Base-by-base conservation (phyloP, 2,113 vertebrate species). In the Coregonus clupeaformis region DNA sequence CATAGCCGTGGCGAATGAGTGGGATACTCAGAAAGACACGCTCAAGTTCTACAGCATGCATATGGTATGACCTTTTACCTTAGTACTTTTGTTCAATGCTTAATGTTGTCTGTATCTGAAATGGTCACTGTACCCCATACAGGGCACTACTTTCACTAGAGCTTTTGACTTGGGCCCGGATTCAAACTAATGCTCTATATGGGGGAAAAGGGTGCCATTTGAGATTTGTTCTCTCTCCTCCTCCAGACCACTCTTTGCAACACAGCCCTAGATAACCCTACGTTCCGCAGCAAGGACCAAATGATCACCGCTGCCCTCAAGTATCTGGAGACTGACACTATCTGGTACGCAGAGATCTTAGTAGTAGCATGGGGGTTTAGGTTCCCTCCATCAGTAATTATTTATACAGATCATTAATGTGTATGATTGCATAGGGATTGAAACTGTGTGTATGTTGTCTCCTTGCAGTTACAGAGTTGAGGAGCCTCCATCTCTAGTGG, bases 11-110 rank as follows among this genome's bases (percentile, higher is more conserved):
- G 98, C 98, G 18, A 97, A 95, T 0, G 97, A 99, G 45, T 99
- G 98, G 98, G 97, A 98, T 64, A 91, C 92, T 80, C 98, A 99
- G 90, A 94, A 84, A 68, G 96, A 98, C 75, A 96, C 95, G 1
- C 93, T 99, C 79, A 97, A 97, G 87, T 95, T 95, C 88, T 98
- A 96, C 92, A 94, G 95, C 0, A 99, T 99, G 98, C 98, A 99
- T 22, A 80, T 99, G 95, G 97, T 98, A 91, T 79, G 71, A 4
- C 29, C 6, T 12, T 77, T 77, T 3, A 13, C 20, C 25, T 49
- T 74, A 3, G 42, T 3, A 42, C 7, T 7, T 42, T 12, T 78
- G 27, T 62, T 68, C 4, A 24, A 52, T 18, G 49, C 9, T 20
- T 66, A 1, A 27, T 20, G 4, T 59, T 29, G 30, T 27, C 24